A percentile compares a stretch with the other conserved stretches of the same genome.
phyloP scores from a whole-genome alignment of 1,140 invertebrate genomes.

The Meloidogyne floridensis region DNA sequence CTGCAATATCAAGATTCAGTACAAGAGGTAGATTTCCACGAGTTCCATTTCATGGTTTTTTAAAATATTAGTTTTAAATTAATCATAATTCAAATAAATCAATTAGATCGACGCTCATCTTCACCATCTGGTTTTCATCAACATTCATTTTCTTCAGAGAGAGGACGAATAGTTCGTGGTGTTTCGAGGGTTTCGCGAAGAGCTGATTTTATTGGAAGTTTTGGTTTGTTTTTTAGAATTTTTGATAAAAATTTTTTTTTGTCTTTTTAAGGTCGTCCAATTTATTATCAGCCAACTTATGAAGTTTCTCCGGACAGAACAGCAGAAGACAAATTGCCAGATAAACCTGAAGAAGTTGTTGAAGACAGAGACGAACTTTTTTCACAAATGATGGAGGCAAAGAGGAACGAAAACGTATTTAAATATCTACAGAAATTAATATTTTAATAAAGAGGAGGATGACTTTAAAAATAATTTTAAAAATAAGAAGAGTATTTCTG shows the following conservation, averaged over 20 bases:
- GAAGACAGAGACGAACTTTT: constrained; percentile 28
- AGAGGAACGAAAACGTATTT: constrained; percentile 30
- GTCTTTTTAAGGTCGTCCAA: constrained; percentile 11
- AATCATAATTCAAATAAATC: background rate
- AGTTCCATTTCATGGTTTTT: constrained; percentile 18
- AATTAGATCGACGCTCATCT: background rate
- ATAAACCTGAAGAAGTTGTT: background rate
- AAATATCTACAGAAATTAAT: background rate
- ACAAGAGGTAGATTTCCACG: constrained; percentile 13
- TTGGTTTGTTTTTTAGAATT: background rate
- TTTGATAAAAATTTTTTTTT: background rate
- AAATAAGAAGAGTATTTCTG: too few relatives aligned
- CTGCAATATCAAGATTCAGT: background rate
- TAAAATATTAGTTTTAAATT: background rate
- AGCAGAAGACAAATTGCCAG: background rate
- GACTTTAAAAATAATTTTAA: background rate
- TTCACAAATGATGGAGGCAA: constrained; percentile 28
- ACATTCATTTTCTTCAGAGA: background rate
- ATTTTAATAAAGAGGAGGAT: background rate
- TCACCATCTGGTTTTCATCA: background rate
- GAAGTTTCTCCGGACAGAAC: constrained; percentile 30
- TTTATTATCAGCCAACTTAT: constrained; percentile 26
- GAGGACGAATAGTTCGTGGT: background rate
- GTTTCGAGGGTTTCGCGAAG: background rate
- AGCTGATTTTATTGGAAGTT: constrained; percentile 25